Evolutionary conservation across 2,113 vertebrate species (phyloP).

Genomic region (Butorides virescens): DNA sequence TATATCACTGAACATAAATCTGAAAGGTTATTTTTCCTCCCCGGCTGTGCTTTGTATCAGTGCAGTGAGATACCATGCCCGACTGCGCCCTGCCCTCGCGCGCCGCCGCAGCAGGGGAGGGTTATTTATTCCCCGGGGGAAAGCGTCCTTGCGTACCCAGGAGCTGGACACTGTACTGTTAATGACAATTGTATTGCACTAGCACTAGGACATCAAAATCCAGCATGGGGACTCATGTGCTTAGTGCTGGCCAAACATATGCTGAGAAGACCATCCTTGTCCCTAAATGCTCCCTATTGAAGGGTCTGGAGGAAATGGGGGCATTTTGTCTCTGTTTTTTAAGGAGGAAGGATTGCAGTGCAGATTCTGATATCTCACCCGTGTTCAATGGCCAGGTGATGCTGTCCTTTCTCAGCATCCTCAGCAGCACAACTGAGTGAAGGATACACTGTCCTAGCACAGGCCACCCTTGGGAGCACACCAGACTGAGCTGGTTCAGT

Average conservation of each 20-base stretch:
- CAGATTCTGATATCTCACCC: neutral
- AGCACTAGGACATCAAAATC: neutral
- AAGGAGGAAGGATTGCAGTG: neutral
- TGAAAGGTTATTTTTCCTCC: conserved; percentile 45
- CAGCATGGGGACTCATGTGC: accelerated
- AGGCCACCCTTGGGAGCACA: neutral
- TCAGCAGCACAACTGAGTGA: neutral
- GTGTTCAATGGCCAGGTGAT: neutral
- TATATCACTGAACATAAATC: conserved; percentile 46
- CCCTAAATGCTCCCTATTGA: neutral
- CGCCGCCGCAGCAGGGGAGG: neutral
- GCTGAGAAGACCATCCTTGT: neutral
- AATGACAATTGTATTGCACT: neutral
- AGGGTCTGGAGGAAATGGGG: neutral
- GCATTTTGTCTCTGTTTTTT: neutral
- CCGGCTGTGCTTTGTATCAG: neutral
- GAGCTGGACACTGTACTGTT: accelerated
- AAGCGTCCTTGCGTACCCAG: neutral
- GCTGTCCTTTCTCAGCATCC: neutral
- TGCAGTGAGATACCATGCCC: neutral
- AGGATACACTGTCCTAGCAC: neutral
- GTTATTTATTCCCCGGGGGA: neutral
- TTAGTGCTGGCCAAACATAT: neutral
- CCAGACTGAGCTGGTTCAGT: neutral
- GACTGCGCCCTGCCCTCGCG: neutral